These are phyloP conservation scores for Drosophila rellima DNA, from an alignment of 2,888 invertebrate species.

Conservation along the genomic window DNA sequence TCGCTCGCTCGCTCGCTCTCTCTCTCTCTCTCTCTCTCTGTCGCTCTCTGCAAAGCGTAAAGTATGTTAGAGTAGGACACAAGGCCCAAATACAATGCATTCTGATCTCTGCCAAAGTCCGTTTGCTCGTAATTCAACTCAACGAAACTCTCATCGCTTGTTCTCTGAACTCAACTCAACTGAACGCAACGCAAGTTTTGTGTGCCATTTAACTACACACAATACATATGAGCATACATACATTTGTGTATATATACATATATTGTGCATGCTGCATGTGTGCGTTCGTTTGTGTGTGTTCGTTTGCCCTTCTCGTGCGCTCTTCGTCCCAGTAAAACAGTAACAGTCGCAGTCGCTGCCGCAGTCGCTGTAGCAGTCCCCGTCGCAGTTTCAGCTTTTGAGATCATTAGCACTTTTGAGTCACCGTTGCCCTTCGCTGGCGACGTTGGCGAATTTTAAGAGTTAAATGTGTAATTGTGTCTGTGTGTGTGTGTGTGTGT, in stretches of 20 bases:
- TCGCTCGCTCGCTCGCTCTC: neutral
- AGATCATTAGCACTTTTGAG: slow-evolving; percentile 73
- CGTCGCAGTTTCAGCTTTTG: slow-evolving; percentile 27
- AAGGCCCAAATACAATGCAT: slow-evolving; percentile 29
- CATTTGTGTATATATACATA: too few species aligned
- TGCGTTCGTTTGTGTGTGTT: slow-evolving; percentile 2
- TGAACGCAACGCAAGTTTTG: slow-evolving; percentile 22
- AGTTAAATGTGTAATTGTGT: neutral
- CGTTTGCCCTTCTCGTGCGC: slow-evolving; percentile 42
- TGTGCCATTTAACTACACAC: slow-evolving; percentile 17
- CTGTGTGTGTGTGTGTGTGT: neutral
- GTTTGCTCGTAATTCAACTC: neutral
- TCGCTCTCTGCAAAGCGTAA: neutral
- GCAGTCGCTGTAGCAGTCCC: slow-evolving; percentile 13
- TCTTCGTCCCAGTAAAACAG: slow-evolving; percentile 49
- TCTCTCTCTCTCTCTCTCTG: neutral
- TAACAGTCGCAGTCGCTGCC: slow-evolving; percentile 18
- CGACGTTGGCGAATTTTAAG: slow-evolving; percentile 32
- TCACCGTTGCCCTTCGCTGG: slow-evolving; percentile 65
- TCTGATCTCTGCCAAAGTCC: slow-evolving; percentile 34
- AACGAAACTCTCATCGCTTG: slow-evolving; percentile 1
- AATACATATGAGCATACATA: too few species aligned
- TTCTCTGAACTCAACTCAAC: neutral
- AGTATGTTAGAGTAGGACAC: neutral
- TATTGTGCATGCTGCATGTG: slow-evolving; percentile 23